These are phyloP conservation scores for Gobiocypris rarus DNA, from an alignment of 2,113 vertebrate species.

Conservation along the genomic window DNA sequence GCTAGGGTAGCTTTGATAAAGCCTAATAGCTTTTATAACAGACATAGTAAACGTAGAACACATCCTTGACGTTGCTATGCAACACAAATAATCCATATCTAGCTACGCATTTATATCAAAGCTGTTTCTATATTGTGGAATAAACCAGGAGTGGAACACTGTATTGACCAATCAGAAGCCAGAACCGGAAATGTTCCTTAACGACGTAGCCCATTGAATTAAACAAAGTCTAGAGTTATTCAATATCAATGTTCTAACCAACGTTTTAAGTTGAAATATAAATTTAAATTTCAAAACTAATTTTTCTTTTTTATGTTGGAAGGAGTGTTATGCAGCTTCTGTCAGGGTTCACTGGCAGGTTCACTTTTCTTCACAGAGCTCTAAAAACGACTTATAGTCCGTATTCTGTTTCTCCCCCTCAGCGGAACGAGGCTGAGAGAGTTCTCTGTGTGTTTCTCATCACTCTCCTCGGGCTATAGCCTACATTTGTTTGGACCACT, in stretches of 20 bases:
- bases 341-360: neutral
- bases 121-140: neutral
- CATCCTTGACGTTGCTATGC: neutral
- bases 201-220: neutral
- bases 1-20: neutral
- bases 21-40: neutral
- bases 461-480: neutral
- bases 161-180: neutral
- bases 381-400: neutral
- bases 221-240: neutral
- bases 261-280: neutral
- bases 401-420: neutral
- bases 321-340: neutral
- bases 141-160: neutral
- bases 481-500: neutral
- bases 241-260: neutral
- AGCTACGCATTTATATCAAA: neutral
- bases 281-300: neutral
- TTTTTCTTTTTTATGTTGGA: neutral
- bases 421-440: neutral
- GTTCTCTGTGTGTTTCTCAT: neutral
- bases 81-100: neutral
- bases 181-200: neutral
- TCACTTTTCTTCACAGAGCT: neutral
- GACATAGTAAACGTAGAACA: too few relatives aligned